Percentiles rank a stretch among this genome's conserved stretches.
These are phyloP conservation scores for Hypanus sabinus DNA, from an alignment of 2,113 vertebrate genomes.

Conservation along the genomic window DNA sequence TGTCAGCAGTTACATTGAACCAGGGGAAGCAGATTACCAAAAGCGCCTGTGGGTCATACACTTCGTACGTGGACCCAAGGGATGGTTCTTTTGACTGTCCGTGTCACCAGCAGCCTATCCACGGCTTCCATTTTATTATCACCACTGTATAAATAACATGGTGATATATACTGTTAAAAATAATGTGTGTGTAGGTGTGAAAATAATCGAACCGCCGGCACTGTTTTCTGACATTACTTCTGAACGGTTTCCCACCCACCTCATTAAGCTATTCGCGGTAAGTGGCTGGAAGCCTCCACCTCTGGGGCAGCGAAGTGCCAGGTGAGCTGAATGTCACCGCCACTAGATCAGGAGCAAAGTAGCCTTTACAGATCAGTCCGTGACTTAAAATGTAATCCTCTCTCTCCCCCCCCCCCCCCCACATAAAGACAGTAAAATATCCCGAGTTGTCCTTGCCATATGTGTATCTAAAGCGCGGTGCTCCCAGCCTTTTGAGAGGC, in stretches of 20 bases:
- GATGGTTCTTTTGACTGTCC: background rate
- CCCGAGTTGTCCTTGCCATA: background rate
- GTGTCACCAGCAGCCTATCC: background rate
- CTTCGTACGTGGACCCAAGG: too few species aligned
- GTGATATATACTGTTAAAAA: conserved; percentile 10
- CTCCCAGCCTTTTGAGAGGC: background rate
- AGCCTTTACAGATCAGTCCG: background rate
- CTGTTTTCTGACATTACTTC: conserved; percentile 10
- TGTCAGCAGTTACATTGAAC: background rate
- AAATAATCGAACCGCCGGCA: background rate
- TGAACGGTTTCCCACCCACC: background rate
- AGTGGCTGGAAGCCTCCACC: too few species aligned
- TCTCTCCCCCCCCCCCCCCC: too few species aligned
- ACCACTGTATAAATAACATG: background rate
- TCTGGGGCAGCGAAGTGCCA: background rate
- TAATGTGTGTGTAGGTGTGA: background rate
- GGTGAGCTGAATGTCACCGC: background rate
- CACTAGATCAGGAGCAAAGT: background rate
- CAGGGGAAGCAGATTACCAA: background rate
- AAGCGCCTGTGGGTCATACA: background rate
- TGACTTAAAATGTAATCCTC: too few species aligned
- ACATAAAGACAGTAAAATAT: background rate
- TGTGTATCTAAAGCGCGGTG: background rate
- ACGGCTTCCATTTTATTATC: background rate
- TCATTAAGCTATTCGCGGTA: too few species aligned